A percentile compares a stretch with the other conserved stretches of the same genome.
These are phyloP conservation scores for Mormyrops boulengeri DNA, from an alignment of 2,797 vertebrate species.

Conservation along the genomic window DNA sequence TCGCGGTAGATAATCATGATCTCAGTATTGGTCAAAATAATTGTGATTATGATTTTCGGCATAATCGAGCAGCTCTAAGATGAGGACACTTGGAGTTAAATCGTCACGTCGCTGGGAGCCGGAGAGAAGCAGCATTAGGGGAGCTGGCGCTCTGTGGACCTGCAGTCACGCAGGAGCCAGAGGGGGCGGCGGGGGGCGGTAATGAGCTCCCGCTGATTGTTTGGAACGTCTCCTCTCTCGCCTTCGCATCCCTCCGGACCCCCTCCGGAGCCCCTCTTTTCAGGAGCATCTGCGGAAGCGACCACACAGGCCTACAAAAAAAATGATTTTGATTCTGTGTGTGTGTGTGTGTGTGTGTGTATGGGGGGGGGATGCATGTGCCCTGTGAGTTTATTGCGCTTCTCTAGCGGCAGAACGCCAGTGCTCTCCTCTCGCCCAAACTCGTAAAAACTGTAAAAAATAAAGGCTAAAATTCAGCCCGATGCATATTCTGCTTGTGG, in stretches of 20 bases:
- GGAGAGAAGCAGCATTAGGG: neutral
- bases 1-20: too few relatives aligned
- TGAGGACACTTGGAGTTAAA: neutral
- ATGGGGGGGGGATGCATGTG: neutral
- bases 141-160: neutral
- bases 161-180: neutral
- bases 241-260: neutral
- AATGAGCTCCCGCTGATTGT: conserved; percentile 17
- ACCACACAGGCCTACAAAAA: neutral
- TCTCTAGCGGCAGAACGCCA: neutral
- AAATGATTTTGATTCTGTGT: neutral
- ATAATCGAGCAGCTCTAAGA: neutral
- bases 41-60: too few relatives aligned
- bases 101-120: neutral
- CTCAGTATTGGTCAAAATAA: too few relatives aligned
- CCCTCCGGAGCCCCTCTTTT: conserved; percentile 24
- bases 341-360: neutral
- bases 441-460: neutral
- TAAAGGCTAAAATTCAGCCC: neutral
- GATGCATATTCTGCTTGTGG: neutral
- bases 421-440: conserved; percentile 15
- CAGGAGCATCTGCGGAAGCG: conserved; percentile 29
- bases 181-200: neutral
- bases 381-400: neutral
- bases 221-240: neutral